Evolutionary conservation across 2,113 vertebrate genomes (phyloP), one percentile per base, ranked within the genome.

Genomic region (Psephotus haematonotus): DNA sequence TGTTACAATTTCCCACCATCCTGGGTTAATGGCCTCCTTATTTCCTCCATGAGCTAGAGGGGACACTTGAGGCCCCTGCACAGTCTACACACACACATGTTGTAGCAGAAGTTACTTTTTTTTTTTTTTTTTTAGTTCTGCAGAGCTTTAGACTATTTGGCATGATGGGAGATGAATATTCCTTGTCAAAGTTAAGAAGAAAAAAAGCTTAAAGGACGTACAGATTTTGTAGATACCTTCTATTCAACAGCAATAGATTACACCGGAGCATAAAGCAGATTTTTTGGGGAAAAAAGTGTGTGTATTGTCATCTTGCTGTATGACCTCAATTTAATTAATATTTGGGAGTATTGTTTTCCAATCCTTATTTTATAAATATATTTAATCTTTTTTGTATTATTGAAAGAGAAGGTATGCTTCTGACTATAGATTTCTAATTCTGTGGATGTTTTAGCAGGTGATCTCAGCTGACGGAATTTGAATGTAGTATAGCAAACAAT

Each of bases 281-380:
- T 76, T 85, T 76, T 16, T 0, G 3, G 3, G 37, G 4, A 0
- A 20, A 35, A 22, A 25, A 11, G 0, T 35, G 5, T 29, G 11
- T 82, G 4, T 24, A 24, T 57, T 12, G 50, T 85, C 2, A 1
- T 55, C 31, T 13, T 63, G 15, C 28, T 84, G 8, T 24, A 17
- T 82, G 72, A 57, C 37, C 22, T 87, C 33, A 74, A 31, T n/a
- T 78, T 74, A 82, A 12, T 72, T 43, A 75, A 37, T n/a, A 0
- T 49, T 63, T 62, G 31, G 31, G n/a, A 77, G 6, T 43, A 39
- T 53, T 74, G 7, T 87, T 95, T 90, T 85, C 37, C 25, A 86
- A 15, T 69, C 9, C n/a, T 65, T 37, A 27, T 67, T 88, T 77
- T 81, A 44, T 65, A 33, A 29, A 6, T n/a, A 24, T 53, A 10